Evolutionary conservation across 2,888 invertebrate genomes (phyloP), one percentile per base, ranked within the genome.

Genomic region (Agelastica alni): DNA sequence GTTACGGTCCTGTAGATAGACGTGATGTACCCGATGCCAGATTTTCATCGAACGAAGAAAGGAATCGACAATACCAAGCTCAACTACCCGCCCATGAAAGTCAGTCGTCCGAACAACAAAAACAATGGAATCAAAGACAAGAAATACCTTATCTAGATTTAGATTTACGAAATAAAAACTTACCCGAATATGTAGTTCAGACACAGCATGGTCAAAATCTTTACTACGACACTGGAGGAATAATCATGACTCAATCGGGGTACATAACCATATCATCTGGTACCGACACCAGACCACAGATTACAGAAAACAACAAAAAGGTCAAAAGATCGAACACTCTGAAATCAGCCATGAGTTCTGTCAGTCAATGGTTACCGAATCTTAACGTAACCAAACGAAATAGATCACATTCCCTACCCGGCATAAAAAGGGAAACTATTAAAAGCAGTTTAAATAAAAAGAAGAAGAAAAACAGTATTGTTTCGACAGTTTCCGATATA

Each of bases 401-500:
- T 74, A 81, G 93, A 65, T 93, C 93, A 4, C 88, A 91, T 70
- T 93, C 93, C 1, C 77, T 93, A 46, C 92, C 92, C 0, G 84
- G 86, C 12, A 88, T 9, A 83, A 85, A 68, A 79, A 81, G 49
- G 79, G 82, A 61, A 80, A 77, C 72, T 12, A 48, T 56, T n/a
- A 52, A 36, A 49, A 26, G 28, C 2, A 48, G 12, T 28, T 18
- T 53, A 6, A 42, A 39, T 7, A 78, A 79, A 66, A 86, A 87
- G 69, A 90, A 89, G 77, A 91, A 90, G 74, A 90, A 90, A 70
- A 88, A 89, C 63, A 86, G 87, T 3, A 79, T 93, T 46, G 90
- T 91, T 0, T 87, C 91, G 0, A 92, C 92, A 0, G 87, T 93
- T 77, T 91, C 91, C 1, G 91, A 90, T 14, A 84, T 93, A 58